Base-by-base conservation (phyloP, 1,140 invertebrate species). In the Drosophila navojoa region DNA sequence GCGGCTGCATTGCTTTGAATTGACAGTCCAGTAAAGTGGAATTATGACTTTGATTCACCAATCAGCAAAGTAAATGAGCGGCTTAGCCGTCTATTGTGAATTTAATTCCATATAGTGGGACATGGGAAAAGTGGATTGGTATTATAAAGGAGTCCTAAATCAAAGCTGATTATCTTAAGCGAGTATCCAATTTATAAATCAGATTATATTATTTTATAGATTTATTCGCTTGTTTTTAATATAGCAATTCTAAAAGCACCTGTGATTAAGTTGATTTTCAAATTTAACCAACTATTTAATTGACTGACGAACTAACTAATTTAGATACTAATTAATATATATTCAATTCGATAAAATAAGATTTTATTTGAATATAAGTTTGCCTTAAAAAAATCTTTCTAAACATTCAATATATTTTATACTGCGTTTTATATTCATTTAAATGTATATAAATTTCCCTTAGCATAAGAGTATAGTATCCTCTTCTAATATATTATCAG, bases 1-100 rank as follows among this genome's bases (percentile, higher is more conserved):
- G 53, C 67, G 60, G 58, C 57, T 70, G 29, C 42, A 38, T 40
- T 38, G 25, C 32, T 62, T 75, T 68, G 53, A 61, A 47, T 38
- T 66, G 71, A 59, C 50, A 64, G 13, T 47, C 13, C 22, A 62
- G 55, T 66, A 68, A 70, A 60, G 50, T 61, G 64, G 79, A 86
- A 81, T 77, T 72, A 87, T 87, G 75, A 81, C 81, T 76, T 61
- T 63, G 60, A 86, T 87, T 78, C 69, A 71, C 40, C 42, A 63
- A 66, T 64, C 54, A 53, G 53, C 16, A 49, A 55, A 71, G 50
- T 29, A 63, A 76, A 52, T 72, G 59, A 76, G 22, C 22, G 5
- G 55, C 58, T 73, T 73, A 69, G 70, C 19, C 35, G 7, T 45
- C 3, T 32, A 59, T 79, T 54, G 60, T 68, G 10, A 42, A 27